phyloP scores from a whole-genome alignment of 2,888 invertebrate species.

The Polymixis lichenea region DNA sequence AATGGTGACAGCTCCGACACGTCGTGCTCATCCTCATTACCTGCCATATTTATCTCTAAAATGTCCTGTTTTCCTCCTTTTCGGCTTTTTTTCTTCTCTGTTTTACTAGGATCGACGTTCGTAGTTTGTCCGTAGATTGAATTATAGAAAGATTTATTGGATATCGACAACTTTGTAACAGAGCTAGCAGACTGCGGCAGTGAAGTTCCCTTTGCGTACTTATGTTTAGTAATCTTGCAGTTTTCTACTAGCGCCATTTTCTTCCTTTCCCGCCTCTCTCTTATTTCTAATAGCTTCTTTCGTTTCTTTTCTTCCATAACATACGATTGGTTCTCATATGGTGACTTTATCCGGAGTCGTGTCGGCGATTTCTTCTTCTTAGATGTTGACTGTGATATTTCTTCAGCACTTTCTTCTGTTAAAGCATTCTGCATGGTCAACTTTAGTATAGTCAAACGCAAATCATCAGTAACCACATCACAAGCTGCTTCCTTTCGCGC shows the following conservation, averaged over 20 bases:
- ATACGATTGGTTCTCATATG: conserved; percentile 84
- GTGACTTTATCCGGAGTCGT: conserved; percentile 83
- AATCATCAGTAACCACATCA: conserved; percentile 72
- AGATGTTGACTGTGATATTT: conserved; percentile 48
- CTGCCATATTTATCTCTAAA: conserved; percentile 29
- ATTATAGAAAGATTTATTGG: conserved; percentile 87
- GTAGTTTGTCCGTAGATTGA: conserved; percentile 83
- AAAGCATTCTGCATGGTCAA: conserved; percentile 75
- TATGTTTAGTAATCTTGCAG: conserved; percentile 80
- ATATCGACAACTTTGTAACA: conserved; percentile 86
- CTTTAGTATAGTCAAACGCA: conserved; percentile 75
- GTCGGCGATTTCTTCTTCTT: conserved; percentile 78
- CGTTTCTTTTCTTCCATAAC: conserved; percentile 84
- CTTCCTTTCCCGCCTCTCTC: conserved; percentile 82
- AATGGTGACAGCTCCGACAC: conserved; percentile 53
- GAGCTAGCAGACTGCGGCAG: conserved; percentile 83
- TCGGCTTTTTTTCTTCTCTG: conserved; percentile 64
- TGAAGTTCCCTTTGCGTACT: conserved; percentile 73
- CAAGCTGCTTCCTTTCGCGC: conserved; percentile 65
- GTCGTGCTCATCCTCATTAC: conserved; percentile 67
- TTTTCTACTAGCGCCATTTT: conserved; percentile 81
- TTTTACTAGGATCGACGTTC: conserved; percentile 64
- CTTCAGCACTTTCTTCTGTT: conserved; percentile 79
- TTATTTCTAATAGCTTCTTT: conserved; percentile 82
- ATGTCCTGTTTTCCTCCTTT: conserved; percentile 64